phyloP scores from a whole-genome alignment of 2,113 vertebrate species.

The Mustela lutreola region DNA sequence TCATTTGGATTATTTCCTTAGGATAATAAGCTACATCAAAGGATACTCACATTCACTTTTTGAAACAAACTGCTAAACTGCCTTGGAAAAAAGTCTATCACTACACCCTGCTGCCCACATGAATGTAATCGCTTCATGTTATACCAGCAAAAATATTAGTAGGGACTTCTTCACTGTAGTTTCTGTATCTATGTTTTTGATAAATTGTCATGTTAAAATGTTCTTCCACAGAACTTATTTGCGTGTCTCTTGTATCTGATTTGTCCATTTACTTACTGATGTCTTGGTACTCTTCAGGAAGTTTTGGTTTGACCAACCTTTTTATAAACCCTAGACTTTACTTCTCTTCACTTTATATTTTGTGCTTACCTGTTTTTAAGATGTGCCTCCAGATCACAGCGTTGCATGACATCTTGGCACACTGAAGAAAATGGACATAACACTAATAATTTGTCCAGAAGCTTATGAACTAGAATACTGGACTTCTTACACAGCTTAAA shows the following conservation, averaged over 20 bases:
- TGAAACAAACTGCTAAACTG: not conserved
- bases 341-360: not conserved
- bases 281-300: not conserved
- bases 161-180: not conserved
- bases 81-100: too few species aligned
- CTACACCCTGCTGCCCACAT: too few species aligned
- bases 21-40: not conserved
- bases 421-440: slow-evolving; percentile 94
- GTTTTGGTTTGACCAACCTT: not conserved
- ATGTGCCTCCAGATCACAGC: slow-evolving; percentile 97
- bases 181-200: slow-evolving; percentile 1
- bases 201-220: not conserved
- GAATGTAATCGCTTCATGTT: too few species aligned
- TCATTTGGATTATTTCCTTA: slow-evolving; percentile 46
- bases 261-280: not conserved
- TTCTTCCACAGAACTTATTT: not conserved
- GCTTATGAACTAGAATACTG: slow-evolving; percentile 98
- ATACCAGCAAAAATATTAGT: not conserved
- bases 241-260: not conserved
- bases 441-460: slow-evolving; percentile 96
- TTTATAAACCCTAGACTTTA: not conserved
- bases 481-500: slow-evolving; percentile 97
- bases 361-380: slow-evolving; percentile 96
- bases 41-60: not conserved
- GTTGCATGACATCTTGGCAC: slow-evolving; percentile 96